A percentile compares a stretch with the other conserved stretches of the same genome.
phyloP scores from a whole-genome alignment of 2,888 invertebrate species.

The Cheilosia variabilis region DNA sequence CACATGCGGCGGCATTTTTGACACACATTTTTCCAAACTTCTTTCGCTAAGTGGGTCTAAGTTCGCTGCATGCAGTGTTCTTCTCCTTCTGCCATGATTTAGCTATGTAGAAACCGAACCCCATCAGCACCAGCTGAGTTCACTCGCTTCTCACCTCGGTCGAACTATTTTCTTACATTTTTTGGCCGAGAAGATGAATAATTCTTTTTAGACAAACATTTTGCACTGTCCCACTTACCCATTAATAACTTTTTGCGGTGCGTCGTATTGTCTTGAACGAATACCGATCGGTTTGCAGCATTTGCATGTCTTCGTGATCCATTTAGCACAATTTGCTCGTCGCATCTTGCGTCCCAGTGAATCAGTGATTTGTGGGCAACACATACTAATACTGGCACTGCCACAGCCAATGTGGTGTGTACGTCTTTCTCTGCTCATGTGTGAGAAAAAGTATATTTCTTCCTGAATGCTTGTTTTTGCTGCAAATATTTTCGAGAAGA shows the following conservation, averaged over 20 bases:
- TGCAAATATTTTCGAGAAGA: slow-evolving; percentile 75
- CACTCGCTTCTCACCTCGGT: slow-evolving; percentile 24
- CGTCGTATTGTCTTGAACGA: slow-evolving; percentile 41
- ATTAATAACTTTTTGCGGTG: slow-evolving; percentile 38
- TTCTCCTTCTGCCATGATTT: neutral
- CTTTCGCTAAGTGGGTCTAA: neutral
- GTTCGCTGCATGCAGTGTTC: neutral
- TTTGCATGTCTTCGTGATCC: neutral
- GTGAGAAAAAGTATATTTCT: slow-evolving; percentile 31
- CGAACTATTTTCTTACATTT: neutral
- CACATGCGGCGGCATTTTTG: too few relatives aligned
- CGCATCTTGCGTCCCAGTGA: neutral
- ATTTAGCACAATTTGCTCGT: slow-evolving; percentile 18
- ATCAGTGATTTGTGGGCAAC: neutral
- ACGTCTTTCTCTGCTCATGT: slow-evolving; percentile 4
- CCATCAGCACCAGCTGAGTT: slow-evolving; percentile 20
- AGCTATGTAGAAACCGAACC: neutral
- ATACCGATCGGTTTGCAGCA: slow-evolving; percentile 4
- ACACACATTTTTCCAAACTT: too few relatives aligned
- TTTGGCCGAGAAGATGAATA: slow-evolving; percentile 17
- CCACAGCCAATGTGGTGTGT: neutral
- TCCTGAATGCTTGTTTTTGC: slow-evolving; percentile 57
- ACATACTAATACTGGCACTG: neutral
- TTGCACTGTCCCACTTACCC: slow-evolving; percentile 51
- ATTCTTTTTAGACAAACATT: slow-evolving; percentile 6